Base-by-base conservation (phyloP, 2,113 vertebrate genomes). In the Upupa epops region DNA sequence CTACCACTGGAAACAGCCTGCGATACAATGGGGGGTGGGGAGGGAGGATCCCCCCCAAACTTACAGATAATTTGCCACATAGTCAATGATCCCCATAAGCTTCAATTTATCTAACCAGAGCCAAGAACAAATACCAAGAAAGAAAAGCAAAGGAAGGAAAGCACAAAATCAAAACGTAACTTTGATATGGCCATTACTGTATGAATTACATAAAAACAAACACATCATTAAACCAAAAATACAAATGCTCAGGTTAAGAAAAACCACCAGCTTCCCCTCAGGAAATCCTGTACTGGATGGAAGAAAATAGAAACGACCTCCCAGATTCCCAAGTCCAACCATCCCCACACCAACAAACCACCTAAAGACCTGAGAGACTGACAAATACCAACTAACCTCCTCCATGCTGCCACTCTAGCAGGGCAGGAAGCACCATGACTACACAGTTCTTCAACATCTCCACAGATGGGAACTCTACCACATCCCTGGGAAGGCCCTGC, bases 61-160 rank as follows among this genome's bases (percentile, higher is more conserved):
- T 88, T 81, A 63, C 37, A 86, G 95, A 88, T 81, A 91, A 93
- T 95, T 89, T 94, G 89, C 46, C 92, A 81, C 58, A 60, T 42
- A 28, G 88, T 40, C 80, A 75, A 83, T 61, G 83, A 93, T 80
- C 77, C 84, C 71, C 91, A n/a, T 89, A 94, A 91, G 76, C 69
- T 80, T 93, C 34, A 83, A 65, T 84, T 97, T 95, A 92, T 83
- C 92, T 95, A 89, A 89, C 61, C 78, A 85, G 66, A 86, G 76
- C 58, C 85, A 83, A 91, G 58, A 93, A 90, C 20, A 86, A 91
- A 81, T 79, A 66, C 24, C 49, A 82, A 77, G 68, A 86, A 64
- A 73, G 68, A 74, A 94, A 54, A 68, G 34, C 25, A 78, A 89
- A n/a, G 78, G 63, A 22, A 84, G 56, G 55, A 95, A 89, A 69